A percentile compares a stretch with the other conserved stretches of the same genome.
phyloP scores from a whole-genome alignment of 2,113 vertebrate species.

The Muscicapa adusta region DNA sequence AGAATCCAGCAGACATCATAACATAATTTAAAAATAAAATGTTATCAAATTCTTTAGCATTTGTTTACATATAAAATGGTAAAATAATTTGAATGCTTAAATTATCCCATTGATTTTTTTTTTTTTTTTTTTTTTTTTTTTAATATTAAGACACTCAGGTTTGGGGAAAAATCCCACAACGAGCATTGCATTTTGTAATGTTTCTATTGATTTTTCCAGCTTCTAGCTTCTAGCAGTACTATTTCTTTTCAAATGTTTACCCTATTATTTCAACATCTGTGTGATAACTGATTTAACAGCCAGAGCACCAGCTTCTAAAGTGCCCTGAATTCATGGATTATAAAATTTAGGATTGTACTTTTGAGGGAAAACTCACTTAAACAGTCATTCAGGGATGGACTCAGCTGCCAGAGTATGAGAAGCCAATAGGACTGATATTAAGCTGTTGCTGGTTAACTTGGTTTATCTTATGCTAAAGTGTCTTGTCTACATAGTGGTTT shows the following conservation, averaged over 20 bases:
- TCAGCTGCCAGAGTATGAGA: background rate
- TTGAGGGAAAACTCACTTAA: background rate
- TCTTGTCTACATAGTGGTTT: background rate
- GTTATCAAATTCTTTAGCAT: background rate
- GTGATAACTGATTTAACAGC: background rate
- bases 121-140: background rate
- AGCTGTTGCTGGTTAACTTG: background rate
- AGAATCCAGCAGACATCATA: background rate
- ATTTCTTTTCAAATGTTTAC: background rate
- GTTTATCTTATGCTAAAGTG: background rate
- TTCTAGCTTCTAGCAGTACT: background rate
- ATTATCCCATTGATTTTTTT: fast-evolving
- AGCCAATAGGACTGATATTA: background rate
- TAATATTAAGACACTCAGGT: background rate
- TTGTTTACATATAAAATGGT: background rate
- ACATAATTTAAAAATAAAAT: background rate
- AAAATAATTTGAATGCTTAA: background rate
- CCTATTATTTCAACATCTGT: background rate
- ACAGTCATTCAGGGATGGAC: background rate
- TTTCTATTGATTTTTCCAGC: background rate
- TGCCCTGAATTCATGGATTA: background rate
- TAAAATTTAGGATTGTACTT: background rate
- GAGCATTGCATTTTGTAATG: background rate
- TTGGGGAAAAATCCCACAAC: fast-evolving
- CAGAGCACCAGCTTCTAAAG: background rate